Evolutionary conservation across 2,888 invertebrate species (phyloP).

Genomic region (Agrochola lychnidis): DNA sequence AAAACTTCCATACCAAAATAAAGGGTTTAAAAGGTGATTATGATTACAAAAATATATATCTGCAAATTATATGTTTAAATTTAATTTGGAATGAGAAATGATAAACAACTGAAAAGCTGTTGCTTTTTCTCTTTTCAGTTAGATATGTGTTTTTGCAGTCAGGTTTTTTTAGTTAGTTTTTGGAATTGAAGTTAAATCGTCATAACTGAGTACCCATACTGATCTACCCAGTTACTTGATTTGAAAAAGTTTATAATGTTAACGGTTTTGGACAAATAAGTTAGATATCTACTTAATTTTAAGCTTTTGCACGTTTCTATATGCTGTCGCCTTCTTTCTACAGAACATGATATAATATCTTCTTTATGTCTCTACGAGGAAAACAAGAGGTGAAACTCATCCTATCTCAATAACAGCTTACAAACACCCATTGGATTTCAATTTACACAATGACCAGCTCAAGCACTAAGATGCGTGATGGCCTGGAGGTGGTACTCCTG

Average conservation of each 20-base stretch:
- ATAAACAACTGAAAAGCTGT: too few relatives aligned
- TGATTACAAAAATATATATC: too few relatives aligned
- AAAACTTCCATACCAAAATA: too few relatives aligned
- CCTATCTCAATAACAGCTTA: not conserved
- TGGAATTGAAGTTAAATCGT: not conserved
- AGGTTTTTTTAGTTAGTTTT: not conserved
- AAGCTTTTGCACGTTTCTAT: not conserved
- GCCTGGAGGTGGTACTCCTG: conserved; percentile 9
- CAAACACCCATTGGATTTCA: not conserved
- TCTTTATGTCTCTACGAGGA: not conserved
- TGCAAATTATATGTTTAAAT: too few relatives aligned
- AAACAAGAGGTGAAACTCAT: not conserved
- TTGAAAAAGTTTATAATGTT: not conserved
- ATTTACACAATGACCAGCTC: not conserved
- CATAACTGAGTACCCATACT: too few relatives aligned
- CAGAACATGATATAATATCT: not conserved
- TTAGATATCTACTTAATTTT: not conserved
- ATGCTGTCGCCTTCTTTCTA: not conserved
- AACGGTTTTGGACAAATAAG: not conserved
- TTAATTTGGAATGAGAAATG: too few relatives aligned
- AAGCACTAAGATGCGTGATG: conserved; percentile 11
- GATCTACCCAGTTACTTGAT: not conserved
- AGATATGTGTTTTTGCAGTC: too few relatives aligned
- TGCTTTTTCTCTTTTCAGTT: too few relatives aligned
- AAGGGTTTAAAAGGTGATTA: too few relatives aligned